These are phyloP conservation scores for Margarornis squamiger DNA, from an alignment of 2,797 vertebrate genomes.

Conservation along the genomic window DNA sequence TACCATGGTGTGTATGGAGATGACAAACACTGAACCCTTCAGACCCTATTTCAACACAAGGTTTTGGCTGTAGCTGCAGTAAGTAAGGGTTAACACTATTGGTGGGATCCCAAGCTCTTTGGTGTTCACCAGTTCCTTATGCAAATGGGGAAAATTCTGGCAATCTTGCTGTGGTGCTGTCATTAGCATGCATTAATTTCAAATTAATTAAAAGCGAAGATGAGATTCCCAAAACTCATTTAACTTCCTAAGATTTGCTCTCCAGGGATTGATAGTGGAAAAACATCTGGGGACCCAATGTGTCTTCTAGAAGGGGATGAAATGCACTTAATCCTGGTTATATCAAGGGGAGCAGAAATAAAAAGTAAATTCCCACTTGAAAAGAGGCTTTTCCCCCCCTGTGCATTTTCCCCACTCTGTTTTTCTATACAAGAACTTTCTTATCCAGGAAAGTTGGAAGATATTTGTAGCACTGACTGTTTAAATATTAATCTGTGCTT, in stretches of 20 bases:
- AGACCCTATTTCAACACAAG: background rate
- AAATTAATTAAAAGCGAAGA: constrained; percentile 51
- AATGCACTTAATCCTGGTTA: constrained; percentile 9
- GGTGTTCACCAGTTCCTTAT: background rate
- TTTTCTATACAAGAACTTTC: background rate
- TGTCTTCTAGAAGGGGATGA: constrained; percentile 28
- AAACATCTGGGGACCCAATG: background rate
- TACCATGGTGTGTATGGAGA: background rate
- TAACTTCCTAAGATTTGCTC: constrained; percentile 53
- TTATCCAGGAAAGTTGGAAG: background rate
- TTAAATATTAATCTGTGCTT: constrained; percentile 60
- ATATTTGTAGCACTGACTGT: constrained; percentile 12
- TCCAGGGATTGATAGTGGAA: background rate
- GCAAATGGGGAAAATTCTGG: background rate
- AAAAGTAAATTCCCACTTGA: constrained; percentile 33
- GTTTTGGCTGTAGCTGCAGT: background rate
- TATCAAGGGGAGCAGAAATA: constrained; percentile 29
- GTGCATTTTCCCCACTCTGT: background rate
- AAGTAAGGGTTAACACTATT: background rate
- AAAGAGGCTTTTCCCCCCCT: background rate
- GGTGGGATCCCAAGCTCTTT: background rate
- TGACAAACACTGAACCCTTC: background rate
- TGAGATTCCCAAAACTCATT: constrained; percentile 40
- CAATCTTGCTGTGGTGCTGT: background rate
- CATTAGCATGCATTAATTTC: constrained; percentile 15